A percentile compares a stretch with the other conserved stretches of the same genome.
These are phyloP conservation scores for Rhyzopertha dominica DNA, from an alignment of 1,140 invertebrate genomes.

Conservation along the genomic window DNA sequence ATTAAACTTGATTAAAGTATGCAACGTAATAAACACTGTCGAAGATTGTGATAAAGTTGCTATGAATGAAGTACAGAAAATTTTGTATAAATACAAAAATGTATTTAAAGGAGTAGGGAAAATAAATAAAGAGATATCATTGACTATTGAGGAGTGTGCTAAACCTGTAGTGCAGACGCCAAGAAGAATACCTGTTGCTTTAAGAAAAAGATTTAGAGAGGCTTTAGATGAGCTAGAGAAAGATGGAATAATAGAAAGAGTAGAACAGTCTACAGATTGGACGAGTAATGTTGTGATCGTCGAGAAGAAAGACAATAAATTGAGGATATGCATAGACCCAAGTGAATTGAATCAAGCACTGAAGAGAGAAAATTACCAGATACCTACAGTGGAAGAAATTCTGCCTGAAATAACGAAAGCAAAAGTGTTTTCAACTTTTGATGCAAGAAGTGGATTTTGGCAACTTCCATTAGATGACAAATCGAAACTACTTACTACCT, in stretches of 20 bases:
- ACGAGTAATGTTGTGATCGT: slow-evolving; percentile 45
- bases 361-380: slow-evolving; percentile 38
- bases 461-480: no score
- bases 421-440: slow-evolving; percentile 9
- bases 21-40: no score
- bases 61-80: slow-evolving; percentile 6
- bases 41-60: no score
- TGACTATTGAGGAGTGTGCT: slow-evolving; percentile 4
- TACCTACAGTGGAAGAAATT: slow-evolving; percentile 44
- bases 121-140: not conserved
- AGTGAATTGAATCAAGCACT: slow-evolving; percentile 46
- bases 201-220: slow-evolving; percentile 7
- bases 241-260: slow-evolving; percentile 4
- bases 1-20: no score
- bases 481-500: no score
- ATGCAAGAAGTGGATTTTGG: slow-evolving; percentile 9
- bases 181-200: slow-evolving; percentile 2
- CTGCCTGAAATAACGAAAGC: slow-evolving; percentile 29
- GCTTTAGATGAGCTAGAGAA: slow-evolving; percentile 8
- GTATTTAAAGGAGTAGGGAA: slow-evolving; percentile 15
- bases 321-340: slow-evolving; percentile 49
- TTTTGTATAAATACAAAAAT: slow-evolving; percentile 6
- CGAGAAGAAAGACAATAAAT: slow-evolving; percentile 43
- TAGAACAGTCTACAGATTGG: slow-evolving; percentile 45
- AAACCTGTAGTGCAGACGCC: slow-evolving; percentile 5